These are phyloP conservation scores for Oegoconia quadripuncta DNA, from an alignment of 2,888 invertebrate species.

Conservation along the genomic window DNA sequence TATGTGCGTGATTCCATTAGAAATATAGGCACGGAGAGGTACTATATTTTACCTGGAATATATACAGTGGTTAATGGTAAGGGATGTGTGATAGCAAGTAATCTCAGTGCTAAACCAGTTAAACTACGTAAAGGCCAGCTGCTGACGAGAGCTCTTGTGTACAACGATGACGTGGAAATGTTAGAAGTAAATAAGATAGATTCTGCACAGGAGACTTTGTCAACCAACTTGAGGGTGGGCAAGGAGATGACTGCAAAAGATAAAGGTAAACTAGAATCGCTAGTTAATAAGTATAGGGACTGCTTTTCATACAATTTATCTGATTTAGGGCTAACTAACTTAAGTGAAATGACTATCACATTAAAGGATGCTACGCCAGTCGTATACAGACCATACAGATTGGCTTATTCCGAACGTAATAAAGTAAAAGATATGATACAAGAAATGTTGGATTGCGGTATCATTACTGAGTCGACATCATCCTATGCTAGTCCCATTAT, in stretches of 20 bases:
- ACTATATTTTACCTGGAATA: constrained; percentile 3
- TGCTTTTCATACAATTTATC: constrained; percentile 10
- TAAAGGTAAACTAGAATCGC: not conserved
- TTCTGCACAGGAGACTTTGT: not conserved
- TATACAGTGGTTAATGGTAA: constrained; percentile 2
- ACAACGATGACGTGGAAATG: not conserved
- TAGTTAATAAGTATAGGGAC: constrained; percentile 4
- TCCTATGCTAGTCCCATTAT: constrained; percentile 31
- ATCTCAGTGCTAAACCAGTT: not conserved
- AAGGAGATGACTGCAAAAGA: not conserved
- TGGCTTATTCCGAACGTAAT: too few relatives aligned
- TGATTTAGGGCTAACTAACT: constrained; percentile 5
- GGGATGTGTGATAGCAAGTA: not conserved
- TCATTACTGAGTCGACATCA: constrained; percentile 19
- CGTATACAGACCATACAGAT: too few relatives aligned
- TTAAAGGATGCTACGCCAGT: too few relatives aligned
- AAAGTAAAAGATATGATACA: constrained; percentile 1
- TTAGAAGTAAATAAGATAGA: not conserved
- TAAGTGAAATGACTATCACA: too few relatives aligned
- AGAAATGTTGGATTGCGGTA: constrained; percentile 1
- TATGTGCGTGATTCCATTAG: constrained; percentile 5
- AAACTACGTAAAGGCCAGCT: constrained; percentile 2
- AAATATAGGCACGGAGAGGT: not conserved
- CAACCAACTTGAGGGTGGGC: not conserved
- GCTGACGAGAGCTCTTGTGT: constrained; percentile 1